Conservation (phyloP, 37 sponge, comb jelly and placozoan genomes). For the Crambe crambe region DNA sequence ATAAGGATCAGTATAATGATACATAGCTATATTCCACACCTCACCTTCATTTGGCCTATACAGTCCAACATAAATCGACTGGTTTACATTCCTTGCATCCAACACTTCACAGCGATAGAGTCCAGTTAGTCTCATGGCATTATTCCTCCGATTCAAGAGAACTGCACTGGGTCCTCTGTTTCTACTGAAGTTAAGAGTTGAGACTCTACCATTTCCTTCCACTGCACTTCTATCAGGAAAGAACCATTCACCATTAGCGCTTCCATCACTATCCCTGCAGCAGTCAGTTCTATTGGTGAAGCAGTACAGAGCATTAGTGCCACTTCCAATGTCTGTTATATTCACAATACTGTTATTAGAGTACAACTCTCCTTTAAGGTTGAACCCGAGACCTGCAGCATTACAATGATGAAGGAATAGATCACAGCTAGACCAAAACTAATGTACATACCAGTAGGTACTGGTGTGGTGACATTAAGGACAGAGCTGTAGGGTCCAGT, state of each 20-base stretch:
- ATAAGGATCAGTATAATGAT: not conserved
- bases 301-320: slow-evolving; percentile 2
- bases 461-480: not conserved
- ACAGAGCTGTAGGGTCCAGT: slow-evolving; percentile 4
- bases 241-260: too few relatives aligned
- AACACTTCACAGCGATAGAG: slow-evolving; percentile 18
- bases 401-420: too few relatives aligned
- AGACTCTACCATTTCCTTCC: not conserved
- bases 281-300: not conserved
- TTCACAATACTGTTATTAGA: slow-evolving; percentile 23
- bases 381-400: not conserved
- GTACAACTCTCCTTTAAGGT: not conserved
- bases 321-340: slow-evolving; percentile 9
- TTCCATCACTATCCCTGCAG: too few relatives aligned
- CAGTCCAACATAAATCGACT: slow-evolving; percentile 26
- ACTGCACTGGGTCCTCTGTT: not conserved
- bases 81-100: not conserved
- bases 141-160: not conserved
- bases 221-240: not conserved
- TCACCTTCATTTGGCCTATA: not conserved
- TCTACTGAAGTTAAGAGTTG: not conserved
- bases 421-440: too few relatives aligned
- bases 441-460: not conserved
- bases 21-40: not conserved
- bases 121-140: not conserved